Conservation (phyloP, 2,797 vertebrate genomes). For the Cynodonichthys magdalenae region DNA sequence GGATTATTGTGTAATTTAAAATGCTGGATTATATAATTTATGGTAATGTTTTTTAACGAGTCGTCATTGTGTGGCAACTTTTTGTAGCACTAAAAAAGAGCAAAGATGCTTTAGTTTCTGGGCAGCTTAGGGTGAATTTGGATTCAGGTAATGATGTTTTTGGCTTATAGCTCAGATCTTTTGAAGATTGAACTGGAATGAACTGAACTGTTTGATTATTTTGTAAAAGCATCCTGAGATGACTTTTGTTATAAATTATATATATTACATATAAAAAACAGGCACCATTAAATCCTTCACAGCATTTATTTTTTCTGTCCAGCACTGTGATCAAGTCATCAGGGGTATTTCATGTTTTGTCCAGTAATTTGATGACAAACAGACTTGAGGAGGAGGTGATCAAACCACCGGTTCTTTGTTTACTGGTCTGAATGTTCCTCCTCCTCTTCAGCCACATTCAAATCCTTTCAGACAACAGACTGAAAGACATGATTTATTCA, state of each 20-base stretch:
- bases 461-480: slow-evolving; percentile 30
- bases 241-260: too few relatives aligned
- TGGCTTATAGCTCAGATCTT: background rate
- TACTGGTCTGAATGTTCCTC: background rate
- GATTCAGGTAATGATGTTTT: too few relatives aligned
- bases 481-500: slow-evolving; percentile 71
- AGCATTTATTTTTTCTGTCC: too few relatives aligned
- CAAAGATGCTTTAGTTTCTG: too few relatives aligned
- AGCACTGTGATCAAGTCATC: too few relatives aligned
- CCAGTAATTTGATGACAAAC: background rate
- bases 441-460: background rate
- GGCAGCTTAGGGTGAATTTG: too few relatives aligned
- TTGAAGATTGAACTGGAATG: background rate
- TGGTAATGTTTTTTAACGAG: background rate
- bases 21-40: background rate
- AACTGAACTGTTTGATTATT: too few relatives aligned
- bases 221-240: too few relatives aligned
- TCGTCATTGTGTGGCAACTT: background rate
- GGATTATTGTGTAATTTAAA: background rate
- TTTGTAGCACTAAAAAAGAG: too few relatives aligned
- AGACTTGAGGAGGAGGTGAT: background rate
- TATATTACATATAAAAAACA: too few relatives aligned
- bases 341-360: background rate
- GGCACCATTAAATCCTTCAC: too few relatives aligned
- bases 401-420: background rate